A percentile compares a stretch with the other conserved stretches of the same genome.
Conservation (phyloP, 2,888 invertebrate genomes). For the Zele albiditarsus region DNA sequence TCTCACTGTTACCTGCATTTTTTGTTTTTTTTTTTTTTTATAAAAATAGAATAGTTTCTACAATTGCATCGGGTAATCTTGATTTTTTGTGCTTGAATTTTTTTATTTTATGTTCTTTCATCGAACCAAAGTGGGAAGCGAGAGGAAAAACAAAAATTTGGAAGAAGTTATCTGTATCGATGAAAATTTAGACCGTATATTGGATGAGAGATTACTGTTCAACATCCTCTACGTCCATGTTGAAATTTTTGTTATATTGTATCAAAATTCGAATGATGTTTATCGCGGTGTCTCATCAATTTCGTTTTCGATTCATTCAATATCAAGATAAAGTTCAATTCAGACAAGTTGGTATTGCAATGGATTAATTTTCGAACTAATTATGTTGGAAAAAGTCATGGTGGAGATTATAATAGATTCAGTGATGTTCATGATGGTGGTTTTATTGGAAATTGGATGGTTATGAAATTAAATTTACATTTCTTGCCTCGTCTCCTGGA, state of each 20-base stretch:
- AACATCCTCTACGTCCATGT: conserved; percentile 11
- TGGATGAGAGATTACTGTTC: conserved; percentile 24
- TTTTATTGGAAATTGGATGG: conserved; percentile 38
- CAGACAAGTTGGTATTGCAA: conserved; percentile 10
- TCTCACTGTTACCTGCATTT: conserved; percentile 44
- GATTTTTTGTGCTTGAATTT: background rate
- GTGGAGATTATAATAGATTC: conserved; percentile 19
- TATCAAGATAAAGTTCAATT: background rate
- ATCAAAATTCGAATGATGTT: conserved; percentile 6
- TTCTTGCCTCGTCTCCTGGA: conserved; percentile 84
- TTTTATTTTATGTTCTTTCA: conserved; percentile 14
- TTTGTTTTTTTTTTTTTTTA: conserved; percentile 47
- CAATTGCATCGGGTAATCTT: conserved; percentile 47
- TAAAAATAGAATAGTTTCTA: conserved; percentile 56
- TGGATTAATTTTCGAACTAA: background rate
- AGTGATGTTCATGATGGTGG: conserved; percentile 43
- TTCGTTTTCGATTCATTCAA: conserved; percentile 9
- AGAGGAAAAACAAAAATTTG: conserved; percentile 32
- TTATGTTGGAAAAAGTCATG: background rate
- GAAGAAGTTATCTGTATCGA: conserved; percentile 28
- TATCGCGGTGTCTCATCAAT: background rate
- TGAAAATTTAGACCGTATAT: conserved; percentile 29
- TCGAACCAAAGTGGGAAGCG: conserved; percentile 33
- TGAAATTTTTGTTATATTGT: background rate
- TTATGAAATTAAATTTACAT: conserved; percentile 59